phyloP scores from a whole-genome alignment of 2,113 vertebrate species.

The Edolisoma coerulescens region DNA sequence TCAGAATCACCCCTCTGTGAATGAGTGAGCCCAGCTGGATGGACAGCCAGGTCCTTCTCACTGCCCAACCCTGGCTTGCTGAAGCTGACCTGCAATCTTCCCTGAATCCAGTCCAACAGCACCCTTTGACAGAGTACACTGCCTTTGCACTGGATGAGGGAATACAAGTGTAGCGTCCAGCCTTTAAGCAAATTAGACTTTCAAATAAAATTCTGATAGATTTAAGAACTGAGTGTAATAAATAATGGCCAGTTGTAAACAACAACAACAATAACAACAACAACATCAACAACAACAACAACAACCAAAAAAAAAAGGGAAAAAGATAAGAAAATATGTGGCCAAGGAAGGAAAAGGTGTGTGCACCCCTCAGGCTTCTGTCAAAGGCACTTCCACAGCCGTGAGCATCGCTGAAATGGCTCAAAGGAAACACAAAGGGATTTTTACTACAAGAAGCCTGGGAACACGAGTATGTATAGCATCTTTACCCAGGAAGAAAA shows the following conservation, averaged over 20 bases:
- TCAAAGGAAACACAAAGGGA: neutral
- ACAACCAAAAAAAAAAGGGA: too few relatives aligned
- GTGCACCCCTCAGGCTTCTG: neutral
- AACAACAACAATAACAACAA: too few relatives aligned
- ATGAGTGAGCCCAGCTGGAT: neutral
- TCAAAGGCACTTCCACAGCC: neutral
- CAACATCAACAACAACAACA: too few relatives aligned
- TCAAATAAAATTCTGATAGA: neutral
- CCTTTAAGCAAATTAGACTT: neutral
- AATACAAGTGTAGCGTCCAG: neutral
- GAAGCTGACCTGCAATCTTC: neutral
- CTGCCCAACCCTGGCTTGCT: neutral
- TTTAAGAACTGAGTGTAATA: neutral
- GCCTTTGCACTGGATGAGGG: neutral
- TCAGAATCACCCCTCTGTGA: neutral
- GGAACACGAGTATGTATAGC: rapidly evolving
- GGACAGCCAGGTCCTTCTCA: neutral
- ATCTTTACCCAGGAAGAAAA: neutral
- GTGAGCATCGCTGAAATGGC: rapidly evolving
- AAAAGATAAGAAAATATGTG: neutral
- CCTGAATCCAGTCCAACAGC: neutral
- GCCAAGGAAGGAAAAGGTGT: neutral
- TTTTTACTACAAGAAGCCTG: neutral
- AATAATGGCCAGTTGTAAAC: neutral
- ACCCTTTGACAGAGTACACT: rapidly evolving